Evolutionary conservation across 2,797 vertebrate species (phyloP), one percentile per base, ranked within the genome.

Genomic region (Ceryle rudis): DNA sequence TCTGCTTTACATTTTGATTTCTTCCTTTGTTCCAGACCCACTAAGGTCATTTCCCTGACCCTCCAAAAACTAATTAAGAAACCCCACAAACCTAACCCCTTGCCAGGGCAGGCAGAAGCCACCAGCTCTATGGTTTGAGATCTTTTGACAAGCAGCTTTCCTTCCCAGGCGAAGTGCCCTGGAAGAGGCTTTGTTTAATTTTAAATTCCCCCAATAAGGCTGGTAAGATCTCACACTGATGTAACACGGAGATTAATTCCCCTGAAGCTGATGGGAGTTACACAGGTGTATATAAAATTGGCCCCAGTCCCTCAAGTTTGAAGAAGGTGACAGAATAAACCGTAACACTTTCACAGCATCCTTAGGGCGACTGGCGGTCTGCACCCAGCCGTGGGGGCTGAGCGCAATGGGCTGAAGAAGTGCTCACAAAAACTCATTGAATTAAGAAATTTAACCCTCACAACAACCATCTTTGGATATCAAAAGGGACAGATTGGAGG

Each of bases 1-100:
- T 75, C 73, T 54, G 86, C 80, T 95, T 96, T 96, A 96, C 87
- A 87, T 93, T 94, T 92, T 86, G 49, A 89, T 92, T 94, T 95
- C 64, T 93, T 80, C 57, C 72, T 97, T 97, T 96, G 95, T 95
- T 93, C 81, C 72, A 85, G 52, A 73, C 58, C 33, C 85, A 65
- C 61, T 90, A 65, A 2, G 39, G 79, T 75, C 86, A 91, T 80
- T 95, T 94, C 90, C 82, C 80, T 77, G 92, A 94, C 90, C 79
- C 42, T 95, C 66, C 67, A 84, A 96, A 94, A 90, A 94, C 89
- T 95, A 92, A 92, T 89, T 96, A 87, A 87, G 88, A 82, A 70
- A 10, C 19, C 25, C 42, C 58, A 44, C 22, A 82, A 79, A 91
- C 82, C 39, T 37, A 82, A 71, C 52, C 46, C 33, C 41, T 91